phyloP scores from a whole-genome alignment of 2,113 vertebrate species.

The Jacana jacana region DNA sequence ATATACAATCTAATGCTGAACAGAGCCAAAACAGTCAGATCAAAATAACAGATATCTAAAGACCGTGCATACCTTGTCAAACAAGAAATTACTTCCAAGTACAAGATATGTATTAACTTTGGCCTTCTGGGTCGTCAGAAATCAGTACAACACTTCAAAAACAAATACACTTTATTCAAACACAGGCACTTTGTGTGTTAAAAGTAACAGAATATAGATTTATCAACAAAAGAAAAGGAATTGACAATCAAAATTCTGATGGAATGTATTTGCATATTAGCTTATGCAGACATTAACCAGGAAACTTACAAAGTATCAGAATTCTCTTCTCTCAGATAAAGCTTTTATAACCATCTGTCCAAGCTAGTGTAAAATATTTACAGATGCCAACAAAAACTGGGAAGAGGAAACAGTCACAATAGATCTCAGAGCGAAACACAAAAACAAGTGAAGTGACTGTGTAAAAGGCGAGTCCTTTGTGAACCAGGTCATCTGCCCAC shows the following conservation, averaged over 20 bases:
- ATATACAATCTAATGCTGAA: background rate
- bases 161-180: background rate
- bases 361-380: background rate
- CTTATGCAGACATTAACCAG: background rate
- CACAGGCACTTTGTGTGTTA: background rate
- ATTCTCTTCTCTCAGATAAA: background rate
- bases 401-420: background rate
- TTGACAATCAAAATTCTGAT: background rate
- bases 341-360: background rate
- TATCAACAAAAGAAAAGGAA: background rate
- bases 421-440: background rate
- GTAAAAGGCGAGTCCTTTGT: fast-evolving
- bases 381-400: background rate
- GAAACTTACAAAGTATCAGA: background rate
- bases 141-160: background rate
- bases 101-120: background rate
- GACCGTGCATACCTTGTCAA: background rate
- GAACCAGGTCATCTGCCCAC: background rate
- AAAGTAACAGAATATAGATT: background rate
- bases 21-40: background rate
- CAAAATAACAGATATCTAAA: background rate
- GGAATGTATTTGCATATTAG: background rate
- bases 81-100: background rate
- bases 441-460: background rate
- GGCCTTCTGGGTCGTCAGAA: background rate